Evolutionary conservation across 1,140 invertebrate species (phyloP).

Genomic region (Helicoverpa zea): DNA sequence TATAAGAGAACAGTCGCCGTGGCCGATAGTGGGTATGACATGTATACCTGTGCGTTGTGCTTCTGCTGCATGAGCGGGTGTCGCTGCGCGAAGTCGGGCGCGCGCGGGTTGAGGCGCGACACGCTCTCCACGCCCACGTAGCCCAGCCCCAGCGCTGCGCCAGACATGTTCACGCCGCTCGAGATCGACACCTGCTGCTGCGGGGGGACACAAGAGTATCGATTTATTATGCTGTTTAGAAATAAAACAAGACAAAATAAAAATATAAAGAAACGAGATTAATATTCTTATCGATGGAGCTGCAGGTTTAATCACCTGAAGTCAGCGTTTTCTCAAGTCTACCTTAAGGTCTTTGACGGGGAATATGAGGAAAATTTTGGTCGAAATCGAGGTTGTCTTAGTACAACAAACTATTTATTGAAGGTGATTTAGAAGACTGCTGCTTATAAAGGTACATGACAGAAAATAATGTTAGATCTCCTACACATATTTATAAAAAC

Average conservation of each 20-base stretch:
- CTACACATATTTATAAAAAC: too few relatives aligned
- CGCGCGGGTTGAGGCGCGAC: slow-evolving; percentile 95
- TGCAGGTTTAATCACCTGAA: too few relatives aligned
- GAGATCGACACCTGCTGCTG: slow-evolving; percentile 73
- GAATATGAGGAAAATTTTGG: not conserved
- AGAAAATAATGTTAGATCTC: too few relatives aligned
- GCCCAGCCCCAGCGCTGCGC: slow-evolving; percentile 62
- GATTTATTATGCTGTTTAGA: not conserved
- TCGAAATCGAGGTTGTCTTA: not conserved
- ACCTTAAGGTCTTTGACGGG: too few relatives aligned
- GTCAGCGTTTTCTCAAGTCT: too few relatives aligned
- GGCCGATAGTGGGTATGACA: slow-evolving; percentile 57
- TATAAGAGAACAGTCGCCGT: not conserved
- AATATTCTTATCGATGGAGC: too few relatives aligned
- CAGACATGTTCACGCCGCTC: slow-evolving; percentile 71
- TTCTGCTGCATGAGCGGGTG: slow-evolving; percentile 85
- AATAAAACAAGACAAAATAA: not conserved
- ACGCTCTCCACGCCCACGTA: slow-evolving; percentile 84
- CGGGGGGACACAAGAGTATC: not conserved
- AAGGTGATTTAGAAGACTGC: too few relatives aligned
- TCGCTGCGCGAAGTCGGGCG: slow-evolving; percentile 91
- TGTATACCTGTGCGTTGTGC: slow-evolving; percentile 72
- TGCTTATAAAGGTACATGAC: too few relatives aligned
- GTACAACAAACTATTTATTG: too few relatives aligned
- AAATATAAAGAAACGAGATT: too few relatives aligned